Evolutionary conservation across 2,797 vertebrate species (phyloP).

Genomic region (Sciurus carolinensis): DNA sequence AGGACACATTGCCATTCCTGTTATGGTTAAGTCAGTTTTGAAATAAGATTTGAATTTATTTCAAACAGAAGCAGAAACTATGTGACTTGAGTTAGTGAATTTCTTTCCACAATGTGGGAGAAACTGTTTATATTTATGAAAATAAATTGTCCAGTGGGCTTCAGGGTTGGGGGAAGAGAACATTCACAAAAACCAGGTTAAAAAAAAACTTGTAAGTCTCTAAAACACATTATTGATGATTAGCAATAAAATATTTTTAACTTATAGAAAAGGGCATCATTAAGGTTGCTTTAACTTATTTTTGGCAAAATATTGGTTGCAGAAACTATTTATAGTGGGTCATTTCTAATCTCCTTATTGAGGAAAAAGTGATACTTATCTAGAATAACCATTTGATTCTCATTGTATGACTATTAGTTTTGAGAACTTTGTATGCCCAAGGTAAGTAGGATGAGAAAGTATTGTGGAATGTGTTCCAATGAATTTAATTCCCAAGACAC

Average conservation of each 20-base stretch:
- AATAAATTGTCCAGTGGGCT: conserved; percentile 74
- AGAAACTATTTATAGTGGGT: conserved; percentile 60
- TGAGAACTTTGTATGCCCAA: conserved; percentile 49
- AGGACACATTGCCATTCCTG: not conserved
- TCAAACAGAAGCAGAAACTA: conserved; percentile 64
- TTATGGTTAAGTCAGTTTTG: conserved; percentile 66
- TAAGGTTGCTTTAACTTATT: conserved; percentile 81
- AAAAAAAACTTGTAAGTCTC: conserved; percentile 76
- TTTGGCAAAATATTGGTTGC: conserved; percentile 84
- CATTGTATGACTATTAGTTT: conserved; percentile 55
- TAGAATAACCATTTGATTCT: conserved; percentile 74
- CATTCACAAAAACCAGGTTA: conserved; percentile 75
- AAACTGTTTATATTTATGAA: conserved; percentile 81
- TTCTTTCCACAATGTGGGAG: conserved; percentile 54
- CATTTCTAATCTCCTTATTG: conserved; percentile 36
- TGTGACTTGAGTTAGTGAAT: conserved; percentile 74
- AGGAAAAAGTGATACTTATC: conserved; percentile 39
- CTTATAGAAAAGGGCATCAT: conserved; percentile 82
- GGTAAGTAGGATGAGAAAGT: conserved; percentile 1
- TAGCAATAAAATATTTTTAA: conserved; percentile 82
- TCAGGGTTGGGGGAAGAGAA: conserved; percentile 78
- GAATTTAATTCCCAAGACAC: conserved; percentile 74
- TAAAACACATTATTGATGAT: conserved; percentile 78
- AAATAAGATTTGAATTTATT: conserved; percentile 61
- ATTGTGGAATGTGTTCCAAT: conserved; percentile 47